Evolutionary conservation across 2,888 invertebrate genomes (phyloP).

Genomic region (Pemphredon lugubris): DNA sequence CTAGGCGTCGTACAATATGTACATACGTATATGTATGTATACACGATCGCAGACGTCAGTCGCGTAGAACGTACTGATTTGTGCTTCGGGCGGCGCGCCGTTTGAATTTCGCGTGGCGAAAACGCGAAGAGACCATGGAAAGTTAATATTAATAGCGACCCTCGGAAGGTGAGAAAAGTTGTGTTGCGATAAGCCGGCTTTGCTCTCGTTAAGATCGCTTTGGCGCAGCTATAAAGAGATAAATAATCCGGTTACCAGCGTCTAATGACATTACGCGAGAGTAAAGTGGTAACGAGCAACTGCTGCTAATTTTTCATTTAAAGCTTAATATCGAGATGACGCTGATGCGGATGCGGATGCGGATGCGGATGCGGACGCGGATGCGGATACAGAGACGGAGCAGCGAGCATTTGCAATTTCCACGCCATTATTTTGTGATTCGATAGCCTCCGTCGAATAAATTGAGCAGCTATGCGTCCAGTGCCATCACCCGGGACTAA

Average conservation of each 20-base stretch:
- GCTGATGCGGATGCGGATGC: conserved; percentile 11
- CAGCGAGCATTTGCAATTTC: conserved; percentile 33
- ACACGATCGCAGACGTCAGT: too few relatives aligned
- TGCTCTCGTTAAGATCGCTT: conserved; percentile 48
- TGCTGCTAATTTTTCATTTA: conserved; percentile 52
- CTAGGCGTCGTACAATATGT: too few relatives aligned
- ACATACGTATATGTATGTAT: too few relatives aligned
- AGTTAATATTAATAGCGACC: conserved; percentile 5
- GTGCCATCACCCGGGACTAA: conserved; percentile 6
- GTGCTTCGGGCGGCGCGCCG: too few relatives aligned
- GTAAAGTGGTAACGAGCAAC: conserved; percentile 52
- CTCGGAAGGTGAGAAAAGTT: conserved; percentile 12
- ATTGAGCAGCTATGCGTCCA: too few relatives aligned
- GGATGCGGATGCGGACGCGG: conserved; percentile 9
- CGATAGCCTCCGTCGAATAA: background rate
- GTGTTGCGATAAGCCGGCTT: conserved; percentile 29
- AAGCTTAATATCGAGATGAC: conserved; percentile 23
- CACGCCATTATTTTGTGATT: conserved; percentile 39
- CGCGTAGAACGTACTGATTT: too few relatives aligned
- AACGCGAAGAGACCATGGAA: background rate
- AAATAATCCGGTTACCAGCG: conserved; percentile 46
- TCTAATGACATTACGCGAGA: conserved; percentile 43
- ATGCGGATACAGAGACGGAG: too few relatives aligned
- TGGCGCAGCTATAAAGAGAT: conserved; percentile 43
- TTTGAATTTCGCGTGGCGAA: background rate